Evolutionary conservation across 2,888 invertebrate species (phyloP).

Genomic region (Liodrosophila aerea): DNA sequence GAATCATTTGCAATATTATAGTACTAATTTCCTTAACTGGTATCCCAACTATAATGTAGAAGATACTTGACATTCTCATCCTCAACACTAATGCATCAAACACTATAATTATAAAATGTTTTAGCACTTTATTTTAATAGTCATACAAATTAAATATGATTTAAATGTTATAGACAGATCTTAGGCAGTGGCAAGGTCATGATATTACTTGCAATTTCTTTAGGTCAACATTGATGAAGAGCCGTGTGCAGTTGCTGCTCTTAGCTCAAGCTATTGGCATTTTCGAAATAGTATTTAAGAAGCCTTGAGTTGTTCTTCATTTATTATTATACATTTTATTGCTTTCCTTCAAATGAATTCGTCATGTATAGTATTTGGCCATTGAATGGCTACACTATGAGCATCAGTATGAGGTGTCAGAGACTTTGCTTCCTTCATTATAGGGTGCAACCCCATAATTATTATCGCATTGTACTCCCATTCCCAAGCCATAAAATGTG

Average conservation of each 20-base stretch:
- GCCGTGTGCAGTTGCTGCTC: background rate
- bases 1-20: no score
- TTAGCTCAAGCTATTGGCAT: constrained; percentile 18
- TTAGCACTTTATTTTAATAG: background rate
- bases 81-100: no score
- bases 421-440: constrained; percentile 15
- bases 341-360: constrained; percentile 39
- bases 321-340: constrained; percentile 8
- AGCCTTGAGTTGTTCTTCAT: constrained; percentile 33
- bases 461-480: constrained; percentile 33
- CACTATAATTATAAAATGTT: constrained; percentile 1
- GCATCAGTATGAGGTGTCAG: no score
- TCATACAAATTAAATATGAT: constrained; percentile 25
- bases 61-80: no score
- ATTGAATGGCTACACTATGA: constrained; percentile 5
- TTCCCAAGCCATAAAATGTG: constrained; percentile 49
- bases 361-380: constrained; percentile 31
- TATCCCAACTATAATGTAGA: no score
- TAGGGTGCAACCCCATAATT: constrained; percentile 30
- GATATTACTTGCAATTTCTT: constrained; percentile 68
- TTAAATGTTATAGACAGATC: constrained; percentile 27
- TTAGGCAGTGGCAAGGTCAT: constrained; percentile 51
- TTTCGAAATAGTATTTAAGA: constrained; percentile 22
- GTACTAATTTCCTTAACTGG: no score
- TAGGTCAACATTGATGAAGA: constrained; percentile 32